phyloP scores from a whole-genome alignment of 2,888 invertebrate genomes.

The Cerastis rubricosa region DNA sequence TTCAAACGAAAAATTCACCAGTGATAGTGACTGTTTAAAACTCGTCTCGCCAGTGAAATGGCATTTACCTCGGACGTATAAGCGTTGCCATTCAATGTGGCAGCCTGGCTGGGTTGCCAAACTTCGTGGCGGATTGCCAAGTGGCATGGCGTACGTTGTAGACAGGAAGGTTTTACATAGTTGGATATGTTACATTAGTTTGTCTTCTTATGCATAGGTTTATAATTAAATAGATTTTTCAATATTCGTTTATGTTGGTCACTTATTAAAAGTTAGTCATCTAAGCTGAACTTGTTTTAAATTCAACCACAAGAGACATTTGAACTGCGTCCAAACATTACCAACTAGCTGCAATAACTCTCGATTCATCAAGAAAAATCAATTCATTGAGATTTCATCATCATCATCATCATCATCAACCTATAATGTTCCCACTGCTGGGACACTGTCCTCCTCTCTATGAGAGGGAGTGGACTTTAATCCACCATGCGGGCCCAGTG shows the following conservation, averaged over 20 bases:
- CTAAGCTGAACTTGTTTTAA: not conserved
- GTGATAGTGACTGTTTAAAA: conserved; percentile 61
- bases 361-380: no score
- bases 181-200: conserved; percentile 25
- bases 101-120: conserved; percentile 34
- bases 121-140: conserved; percentile 61
- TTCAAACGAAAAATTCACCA: conserved; percentile 47
- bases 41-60: conserved; percentile 61
- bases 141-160: conserved; percentile 29
- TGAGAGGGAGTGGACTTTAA: no score
- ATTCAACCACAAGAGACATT: not conserved
- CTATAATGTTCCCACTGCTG: no score
- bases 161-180: conserved; percentile 11
- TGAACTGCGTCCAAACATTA: not conserved
- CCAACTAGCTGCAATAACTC: no score
- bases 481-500: no score
- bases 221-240: not conserved
- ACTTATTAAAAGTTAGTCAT: not conserved
- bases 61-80: conserved; percentile 51
- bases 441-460: no score
- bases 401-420: no score
- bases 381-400: no score
- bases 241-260: no score
- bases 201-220: not conserved
- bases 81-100: conserved; percentile 32